These are phyloP conservation scores for Deilephila porcellus DNA, from an alignment of 2,888 invertebrate genomes.

Conservation along the genomic window DNA sequence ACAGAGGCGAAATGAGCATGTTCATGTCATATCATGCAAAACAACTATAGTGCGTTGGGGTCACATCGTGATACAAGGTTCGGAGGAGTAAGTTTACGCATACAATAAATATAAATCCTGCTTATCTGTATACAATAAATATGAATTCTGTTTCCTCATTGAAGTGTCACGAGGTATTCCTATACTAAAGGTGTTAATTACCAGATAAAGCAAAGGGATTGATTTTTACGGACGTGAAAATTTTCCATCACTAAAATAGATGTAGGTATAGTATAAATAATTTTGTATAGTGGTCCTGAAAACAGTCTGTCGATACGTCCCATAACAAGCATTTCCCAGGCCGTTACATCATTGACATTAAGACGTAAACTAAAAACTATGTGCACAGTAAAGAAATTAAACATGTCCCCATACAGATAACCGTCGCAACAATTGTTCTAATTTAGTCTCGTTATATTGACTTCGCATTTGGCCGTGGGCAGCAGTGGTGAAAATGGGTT, in stretches of 20 bases:
- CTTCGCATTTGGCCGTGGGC: neutral
- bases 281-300: neutral
- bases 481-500: constrained; percentile 4
- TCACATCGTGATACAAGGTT: too few species aligned
- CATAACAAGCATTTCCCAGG: neutral
- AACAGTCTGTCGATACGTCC: constrained; percentile 3
- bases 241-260: too few species aligned
- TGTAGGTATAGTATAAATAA: neutral
- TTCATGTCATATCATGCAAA: neutral
- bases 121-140: neutral
- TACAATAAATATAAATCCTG: neutral
- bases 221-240: too few species aligned
- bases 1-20: constrained; percentile 1
- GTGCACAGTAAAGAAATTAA: neutral
- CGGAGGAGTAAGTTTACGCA: too few species aligned
- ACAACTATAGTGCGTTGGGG: neutral
- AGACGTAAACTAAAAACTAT: neutral
- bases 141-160: neutral
- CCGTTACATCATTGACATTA: neutral
- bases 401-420: neutral
- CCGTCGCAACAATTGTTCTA: neutral
- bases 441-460: constrained; percentile 16
- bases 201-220: too few species aligned
- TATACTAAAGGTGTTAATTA: too few species aligned
- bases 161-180: too few species aligned